Percentiles rank a stretch among this genome's conserved stretches.
Conservation (phyloP, 2,113 vertebrate species). For the Toxotes chatareus region DNA sequence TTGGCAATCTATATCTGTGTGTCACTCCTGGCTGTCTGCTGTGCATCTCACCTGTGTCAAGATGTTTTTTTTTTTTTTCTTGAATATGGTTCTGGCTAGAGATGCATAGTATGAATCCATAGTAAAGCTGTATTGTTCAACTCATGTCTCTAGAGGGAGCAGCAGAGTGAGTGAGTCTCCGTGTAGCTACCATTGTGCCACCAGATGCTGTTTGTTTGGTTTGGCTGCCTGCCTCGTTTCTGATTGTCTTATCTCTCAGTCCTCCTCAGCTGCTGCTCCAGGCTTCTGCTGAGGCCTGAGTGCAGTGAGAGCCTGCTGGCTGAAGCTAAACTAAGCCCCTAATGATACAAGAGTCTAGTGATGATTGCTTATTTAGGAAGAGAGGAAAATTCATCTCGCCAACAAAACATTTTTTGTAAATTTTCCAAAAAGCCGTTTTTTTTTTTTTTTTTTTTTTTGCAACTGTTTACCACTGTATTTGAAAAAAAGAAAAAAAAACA, state of each 20-base stretch:
- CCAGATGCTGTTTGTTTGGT: conserved; percentile 72
- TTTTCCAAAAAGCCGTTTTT: not conserved
- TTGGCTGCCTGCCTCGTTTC: conserved; percentile 62
- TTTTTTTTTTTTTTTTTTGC: not conserved
- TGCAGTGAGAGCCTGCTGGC: conserved; percentile 17
- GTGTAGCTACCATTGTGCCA: conserved; percentile 30
- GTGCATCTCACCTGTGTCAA: not conserved
- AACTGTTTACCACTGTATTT: not conserved
- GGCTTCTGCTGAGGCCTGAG: conserved; percentile 26
- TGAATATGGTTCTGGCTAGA: not conserved
- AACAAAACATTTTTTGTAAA: not conserved
- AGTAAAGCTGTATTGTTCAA: conserved; percentile 32
- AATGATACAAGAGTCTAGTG: conserved; percentile 24
- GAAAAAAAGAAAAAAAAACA: not conserved
- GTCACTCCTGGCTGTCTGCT: not conserved
- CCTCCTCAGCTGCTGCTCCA: conserved; percentile 50
- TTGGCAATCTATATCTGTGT: not conserved
- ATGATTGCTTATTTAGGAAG: conserved; percentile 25
- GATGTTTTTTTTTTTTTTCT: not conserved
- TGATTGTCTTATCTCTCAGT: conserved; percentile 62
- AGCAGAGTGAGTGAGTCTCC: conserved; percentile 37
- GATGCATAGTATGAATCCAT: not conserved
- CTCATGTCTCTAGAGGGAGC: conserved; percentile 40
- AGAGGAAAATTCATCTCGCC: not conserved
- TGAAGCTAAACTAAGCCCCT: conserved; percentile 31